phyloP scores from a whole-genome alignment of 2,797 vertebrate species.

The Peromyscus nudipes region DNA sequence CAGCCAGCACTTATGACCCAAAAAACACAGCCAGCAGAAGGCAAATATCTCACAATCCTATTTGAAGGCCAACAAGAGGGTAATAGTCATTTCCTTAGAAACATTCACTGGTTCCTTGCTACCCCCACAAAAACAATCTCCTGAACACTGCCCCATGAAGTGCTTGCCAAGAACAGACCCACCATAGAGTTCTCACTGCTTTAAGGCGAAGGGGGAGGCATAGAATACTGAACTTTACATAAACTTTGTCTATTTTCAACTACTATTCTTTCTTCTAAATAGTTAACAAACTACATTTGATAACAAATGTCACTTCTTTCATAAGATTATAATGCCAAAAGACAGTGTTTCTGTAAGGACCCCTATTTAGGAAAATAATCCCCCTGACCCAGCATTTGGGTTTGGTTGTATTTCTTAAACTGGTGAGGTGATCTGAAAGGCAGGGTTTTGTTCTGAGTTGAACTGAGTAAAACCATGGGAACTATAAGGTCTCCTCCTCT shows the following conservation, averaged over 20 bases:
- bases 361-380: constrained; percentile 9
- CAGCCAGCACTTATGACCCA: neutral
- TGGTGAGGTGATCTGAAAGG: neutral
- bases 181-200: neutral
- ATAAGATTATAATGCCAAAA: neutral
- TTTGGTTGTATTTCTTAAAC: neutral
- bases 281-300: neutral
- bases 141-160: fast-evolving
- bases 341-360: neutral
- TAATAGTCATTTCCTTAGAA: neutral
- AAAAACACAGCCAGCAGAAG: neutral
- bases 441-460: neutral
- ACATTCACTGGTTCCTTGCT: neutral
- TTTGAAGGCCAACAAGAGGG: fast-evolving
- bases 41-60: neutral
- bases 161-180: neutral
- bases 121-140: neutral
- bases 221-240: neutral
- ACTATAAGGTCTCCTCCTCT: neutral
- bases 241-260: neutral
- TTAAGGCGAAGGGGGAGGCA: neutral
- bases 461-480: neutral
- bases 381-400: neutral
- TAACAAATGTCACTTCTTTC: constrained; percentile 24
- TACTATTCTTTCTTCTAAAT: neutral